These are phyloP conservation scores for Mythimna vitellina DNA, from an alignment of 2,888 invertebrate genomes.

Conservation along the genomic window DNA sequence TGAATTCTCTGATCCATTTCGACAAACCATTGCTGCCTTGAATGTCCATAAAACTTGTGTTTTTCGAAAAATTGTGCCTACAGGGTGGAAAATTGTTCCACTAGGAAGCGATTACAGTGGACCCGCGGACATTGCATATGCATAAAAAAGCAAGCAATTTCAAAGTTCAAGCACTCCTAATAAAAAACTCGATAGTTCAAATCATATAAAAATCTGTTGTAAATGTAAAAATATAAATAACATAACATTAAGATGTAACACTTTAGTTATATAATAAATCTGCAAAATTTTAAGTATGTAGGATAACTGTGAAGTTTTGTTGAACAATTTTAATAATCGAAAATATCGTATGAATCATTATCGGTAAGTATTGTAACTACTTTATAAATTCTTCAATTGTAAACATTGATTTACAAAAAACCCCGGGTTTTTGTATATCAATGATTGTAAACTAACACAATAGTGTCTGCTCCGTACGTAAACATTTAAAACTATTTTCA, in stretches of 20 bases:
- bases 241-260: slow-evolving; percentile 18
- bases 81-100: too few species aligned
- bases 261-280: slow-evolving; percentile 28
- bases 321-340: slow-evolving; percentile 3
- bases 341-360: slow-evolving; percentile 15
- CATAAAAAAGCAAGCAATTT: too few species aligned
- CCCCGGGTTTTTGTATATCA: too few species aligned
- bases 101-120: too few species aligned
- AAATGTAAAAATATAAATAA: slow-evolving; percentile 1
- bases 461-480: slow-evolving; percentile 2
- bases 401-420: background rate
- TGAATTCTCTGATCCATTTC: too few species aligned
- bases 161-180: too few species aligned
- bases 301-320: background rate
- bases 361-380: background rate
- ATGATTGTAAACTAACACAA: slow-evolving; percentile 1
- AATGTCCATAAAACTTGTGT: too few species aligned
- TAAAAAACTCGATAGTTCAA: too few species aligned
- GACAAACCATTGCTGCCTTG: too few species aligned
- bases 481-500: background rate
- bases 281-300: background rate
- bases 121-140: too few species aligned
- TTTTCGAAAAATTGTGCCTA: too few species aligned
- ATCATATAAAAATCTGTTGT: background rate
- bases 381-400: slow-evolving; percentile 6